Percentiles rank a stretch among this genome's conserved stretches.
Conservation (phyloP, 1,140 invertebrate species). For the Leptonema lineaticorne region DNA sequence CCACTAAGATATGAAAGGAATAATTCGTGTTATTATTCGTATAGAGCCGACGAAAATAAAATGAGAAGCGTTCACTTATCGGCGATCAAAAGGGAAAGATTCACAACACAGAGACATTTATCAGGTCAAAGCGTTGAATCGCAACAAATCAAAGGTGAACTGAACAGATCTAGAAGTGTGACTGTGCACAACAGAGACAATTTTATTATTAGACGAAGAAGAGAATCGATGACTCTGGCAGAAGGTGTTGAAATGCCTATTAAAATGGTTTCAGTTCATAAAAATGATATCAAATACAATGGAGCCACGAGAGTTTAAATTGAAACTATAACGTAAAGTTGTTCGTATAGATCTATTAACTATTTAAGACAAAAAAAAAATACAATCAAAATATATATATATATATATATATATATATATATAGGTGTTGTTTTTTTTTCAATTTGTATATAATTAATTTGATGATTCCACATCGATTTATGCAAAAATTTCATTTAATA, state of each 20-base stretch:
- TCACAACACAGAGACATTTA: conserved; percentile 35
- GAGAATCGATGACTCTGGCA: conserved; percentile 34
- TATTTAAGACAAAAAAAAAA: no score
- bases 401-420: no score
- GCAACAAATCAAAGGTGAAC: background rate
- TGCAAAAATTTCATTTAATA: no score
- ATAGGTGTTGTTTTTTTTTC: no score
- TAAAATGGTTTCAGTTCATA: conserved; percentile 20
- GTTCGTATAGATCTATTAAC: no score
- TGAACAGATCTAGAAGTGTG: conserved; percentile 34
- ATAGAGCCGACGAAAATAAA: conserved; percentile 36
- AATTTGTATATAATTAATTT: no score
- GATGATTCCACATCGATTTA: no score
- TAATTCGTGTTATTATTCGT: conserved; percentile 40
- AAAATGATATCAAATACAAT: conserved; percentile 33
- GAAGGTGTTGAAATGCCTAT: conserved; percentile 37
- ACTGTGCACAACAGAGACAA: conserved; percentile 36
- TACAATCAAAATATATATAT: no score
- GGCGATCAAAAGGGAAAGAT: conserved; percentile 34
- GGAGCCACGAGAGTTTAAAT: conserved; percentile 36
- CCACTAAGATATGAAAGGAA: conserved; percentile 43
- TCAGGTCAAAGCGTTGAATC: conserved; percentile 35
- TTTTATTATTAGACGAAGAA: conserved; percentile 32
- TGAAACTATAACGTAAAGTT: background rate
- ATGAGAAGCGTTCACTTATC: conserved; percentile 32